Base-by-base conservation (phyloP, 2,888 invertebrate species). In the Bembecia ichneumoniformis region DNA sequence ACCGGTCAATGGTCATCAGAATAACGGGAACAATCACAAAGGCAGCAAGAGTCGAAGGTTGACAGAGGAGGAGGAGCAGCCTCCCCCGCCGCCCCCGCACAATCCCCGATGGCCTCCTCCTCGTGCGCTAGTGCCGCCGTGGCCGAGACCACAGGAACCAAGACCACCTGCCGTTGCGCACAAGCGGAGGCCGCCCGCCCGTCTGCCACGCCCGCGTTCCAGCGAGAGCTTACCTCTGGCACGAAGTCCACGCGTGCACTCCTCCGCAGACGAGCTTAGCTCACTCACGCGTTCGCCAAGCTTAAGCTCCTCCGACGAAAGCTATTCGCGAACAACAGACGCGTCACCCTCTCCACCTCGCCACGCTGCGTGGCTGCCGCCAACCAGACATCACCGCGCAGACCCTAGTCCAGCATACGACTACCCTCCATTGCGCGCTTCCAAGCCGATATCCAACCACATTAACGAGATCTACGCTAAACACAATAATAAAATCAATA, bases 261-360 rank as follows among this genome's bases (percentile, higher is more conserved):
- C 94, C 4, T 95, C 94, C 2, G 94, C 94, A 1, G 94, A 95
- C 68, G 95, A 95, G 74, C 90, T 94, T 20, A 94, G 94, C 64
- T 94, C 94, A 0, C 82, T 94, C 9, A 94, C 94, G 49, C 92
- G 94, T 61, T 94, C 94, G 5, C 94, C 94, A 0, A 94, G 93
- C 67, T 91, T 94, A 55, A 94, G 93, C 72, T 94, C 94, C 49
- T 95, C 94, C 0, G 94, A 95, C 67, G 95, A 95, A 76, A 94
- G 94, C 74, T 94, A 93, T 68, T 93, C 94, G 43, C 90, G 94
- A 59, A 94, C 94, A 3, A 94, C 94, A 0, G 93, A 93, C 65
- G 94, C 86, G 1, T 87, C 87, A 0, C 90, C 90, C 3, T 90
- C 91, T 0, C 90, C 89, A 3, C 90, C 91, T 0, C 81, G 91